These are phyloP conservation scores for Eurystomus glaucurus DNA, from an alignment of 2,797 vertebrate species.

Conservation along the genomic window DNA sequence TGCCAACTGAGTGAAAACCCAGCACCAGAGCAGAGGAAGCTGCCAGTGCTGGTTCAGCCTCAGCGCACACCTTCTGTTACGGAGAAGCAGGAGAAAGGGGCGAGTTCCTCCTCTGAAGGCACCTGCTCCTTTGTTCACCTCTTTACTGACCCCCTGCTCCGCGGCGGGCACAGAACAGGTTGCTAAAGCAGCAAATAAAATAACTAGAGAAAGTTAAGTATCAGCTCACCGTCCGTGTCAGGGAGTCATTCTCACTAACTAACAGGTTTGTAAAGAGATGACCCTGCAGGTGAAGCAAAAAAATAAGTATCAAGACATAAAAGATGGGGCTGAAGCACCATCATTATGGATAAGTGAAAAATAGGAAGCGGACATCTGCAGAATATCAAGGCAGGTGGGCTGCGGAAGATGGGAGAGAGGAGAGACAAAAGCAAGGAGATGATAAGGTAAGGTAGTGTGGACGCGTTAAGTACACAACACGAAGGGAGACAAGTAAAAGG, in stretches of 20 bases:
- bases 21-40: background rate
- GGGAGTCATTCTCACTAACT: background rate
- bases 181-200: background rate
- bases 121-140: background rate
- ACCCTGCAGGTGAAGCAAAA: background rate
- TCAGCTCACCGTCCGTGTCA: background rate
- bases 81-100: background rate
- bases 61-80: background rate
- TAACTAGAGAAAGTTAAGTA: background rate
- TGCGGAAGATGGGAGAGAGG: background rate
- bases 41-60: slow-evolving; percentile 9
- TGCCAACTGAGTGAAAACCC: background rate
- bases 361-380: background rate
- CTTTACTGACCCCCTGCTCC: background rate
- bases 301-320: background rate
- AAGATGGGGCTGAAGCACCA: background rate
- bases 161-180: rapidly evolving
- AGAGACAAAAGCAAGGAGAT: background rate
- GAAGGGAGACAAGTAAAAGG: background rate
- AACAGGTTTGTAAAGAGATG: background rate
- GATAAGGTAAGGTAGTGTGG: background rate
- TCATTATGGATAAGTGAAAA: background rate
- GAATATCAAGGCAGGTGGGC: background rate
- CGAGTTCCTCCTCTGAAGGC: background rate
- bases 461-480: background rate